Evolutionary conservation across 2,797 vertebrate species (phyloP).

Genomic region (Rhabdophis nuchalis): DNA sequence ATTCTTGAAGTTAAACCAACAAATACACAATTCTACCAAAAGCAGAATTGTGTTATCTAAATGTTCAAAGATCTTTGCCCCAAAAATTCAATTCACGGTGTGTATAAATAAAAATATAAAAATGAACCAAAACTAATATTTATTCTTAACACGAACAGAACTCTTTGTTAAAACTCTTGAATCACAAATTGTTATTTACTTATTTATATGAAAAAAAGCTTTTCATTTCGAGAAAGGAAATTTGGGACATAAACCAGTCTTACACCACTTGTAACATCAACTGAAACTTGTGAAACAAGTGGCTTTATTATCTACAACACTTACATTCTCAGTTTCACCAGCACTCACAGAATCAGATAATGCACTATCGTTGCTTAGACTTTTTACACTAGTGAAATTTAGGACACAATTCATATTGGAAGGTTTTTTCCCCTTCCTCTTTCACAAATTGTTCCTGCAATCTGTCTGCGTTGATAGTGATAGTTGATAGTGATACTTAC

Average conservation of each 20-base stretch:
- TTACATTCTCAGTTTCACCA: neutral
- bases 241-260: neutral
- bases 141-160: neutral
- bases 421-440: neutral
- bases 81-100: neutral
- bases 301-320: neutral
- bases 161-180: neutral
- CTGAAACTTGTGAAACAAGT: neutral
- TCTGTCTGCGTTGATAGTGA: neutral
- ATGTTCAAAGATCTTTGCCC: neutral
- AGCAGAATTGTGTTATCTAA: neutral
- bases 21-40: neutral
- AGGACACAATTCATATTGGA: neutral
- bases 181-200: neutral
- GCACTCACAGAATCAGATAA: neutral
- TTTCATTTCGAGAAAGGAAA: neutral
- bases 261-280: neutral
- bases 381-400: neutral
- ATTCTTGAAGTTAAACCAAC: neutral
- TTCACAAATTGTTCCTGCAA: neutral
- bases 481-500: neutral
- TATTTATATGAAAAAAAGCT: neutral
- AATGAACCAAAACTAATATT: neutral
- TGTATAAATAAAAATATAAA: neutral
- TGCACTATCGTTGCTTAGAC: neutral